Evolutionary conservation across 2,113 vertebrate species (phyloP).

Genomic region (Leucoraja erinaceus): DNA sequence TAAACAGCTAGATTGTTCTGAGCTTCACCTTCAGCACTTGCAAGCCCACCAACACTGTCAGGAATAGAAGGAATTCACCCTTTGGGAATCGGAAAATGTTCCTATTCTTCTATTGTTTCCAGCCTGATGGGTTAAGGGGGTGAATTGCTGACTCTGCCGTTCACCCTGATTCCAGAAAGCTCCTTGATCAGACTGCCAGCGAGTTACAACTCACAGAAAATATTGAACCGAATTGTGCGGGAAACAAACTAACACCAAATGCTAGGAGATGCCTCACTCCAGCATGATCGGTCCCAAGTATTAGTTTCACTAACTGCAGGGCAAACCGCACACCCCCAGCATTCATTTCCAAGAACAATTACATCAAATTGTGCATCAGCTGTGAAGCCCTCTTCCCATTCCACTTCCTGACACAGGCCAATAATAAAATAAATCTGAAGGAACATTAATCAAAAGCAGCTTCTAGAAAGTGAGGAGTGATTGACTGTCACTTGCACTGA

Average conservation of each 20-base stretch:
- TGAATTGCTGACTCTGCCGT: background rate
- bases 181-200: background rate
- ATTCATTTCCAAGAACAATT: background rate
- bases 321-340: background rate
- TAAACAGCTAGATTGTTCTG: no score
- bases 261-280: background rate
- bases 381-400: background rate
- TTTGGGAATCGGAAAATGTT: background rate
- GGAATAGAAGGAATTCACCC: no score
- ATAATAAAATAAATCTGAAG: conserved; percentile 26
- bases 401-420: background rate
- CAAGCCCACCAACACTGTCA: no score
- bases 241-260: background rate
- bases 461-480: background rate
- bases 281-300: background rate
- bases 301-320: background rate
- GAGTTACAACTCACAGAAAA: background rate
- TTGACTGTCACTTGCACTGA: conserved; percentile 21
- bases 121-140: background rate
- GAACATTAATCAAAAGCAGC: conserved; percentile 11
- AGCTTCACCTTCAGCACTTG: no score
- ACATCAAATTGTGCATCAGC: conserved; percentile 21
- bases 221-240: background rate
- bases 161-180: background rate
- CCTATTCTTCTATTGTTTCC: background rate